Evolutionary conservation across 2,113 vertebrate species (phyloP).

Genomic region (Trinectes maculatus): DNA sequence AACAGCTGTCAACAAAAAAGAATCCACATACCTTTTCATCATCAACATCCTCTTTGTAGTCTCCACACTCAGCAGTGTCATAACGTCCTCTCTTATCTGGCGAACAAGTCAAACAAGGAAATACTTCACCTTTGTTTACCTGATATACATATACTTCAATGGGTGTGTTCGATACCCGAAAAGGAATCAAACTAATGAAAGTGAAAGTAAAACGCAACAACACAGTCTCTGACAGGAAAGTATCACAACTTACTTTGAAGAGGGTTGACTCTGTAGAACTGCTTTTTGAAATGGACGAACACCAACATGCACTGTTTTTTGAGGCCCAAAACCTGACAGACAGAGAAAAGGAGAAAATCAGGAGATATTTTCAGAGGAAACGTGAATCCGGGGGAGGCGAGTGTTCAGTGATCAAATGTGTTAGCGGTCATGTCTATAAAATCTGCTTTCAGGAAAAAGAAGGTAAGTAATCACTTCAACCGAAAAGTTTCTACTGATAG

Average conservation of each 20-base stretch:
- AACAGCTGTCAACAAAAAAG: too few relatives aligned
- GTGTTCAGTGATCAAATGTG: conserved; percentile 44
- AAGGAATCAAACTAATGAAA: too few relatives aligned
- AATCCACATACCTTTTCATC: too few relatives aligned
- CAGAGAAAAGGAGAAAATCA: conserved; percentile 41
- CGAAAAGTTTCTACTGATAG: background rate
- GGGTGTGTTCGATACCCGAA: too few relatives aligned
- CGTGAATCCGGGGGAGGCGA: conserved; percentile 70
- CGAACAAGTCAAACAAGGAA: too few relatives aligned
- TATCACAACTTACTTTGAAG: too few relatives aligned
- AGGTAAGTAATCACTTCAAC: conserved; percentile 30
- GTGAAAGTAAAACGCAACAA: background rate
- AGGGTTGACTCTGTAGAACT: too few relatives aligned
- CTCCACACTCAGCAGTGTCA: too few relatives aligned
- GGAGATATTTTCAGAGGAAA: conserved; percentile 58
- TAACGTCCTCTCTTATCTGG: too few relatives aligned
- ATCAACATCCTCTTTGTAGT: too few relatives aligned
- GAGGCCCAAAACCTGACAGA: conserved; percentile 45
- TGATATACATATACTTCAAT: too few relatives aligned
- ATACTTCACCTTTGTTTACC: too few relatives aligned
- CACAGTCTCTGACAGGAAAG: background rate
- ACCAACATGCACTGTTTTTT: conserved; percentile 57
- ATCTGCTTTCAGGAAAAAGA: conserved; percentile 56
- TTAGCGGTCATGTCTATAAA: conserved; percentile 39
- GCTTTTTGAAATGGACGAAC: conserved; percentile 49